phyloP scores from a whole-genome alignment of 2,797 vertebrate genomes.

The Coluber constrictor region DNA sequence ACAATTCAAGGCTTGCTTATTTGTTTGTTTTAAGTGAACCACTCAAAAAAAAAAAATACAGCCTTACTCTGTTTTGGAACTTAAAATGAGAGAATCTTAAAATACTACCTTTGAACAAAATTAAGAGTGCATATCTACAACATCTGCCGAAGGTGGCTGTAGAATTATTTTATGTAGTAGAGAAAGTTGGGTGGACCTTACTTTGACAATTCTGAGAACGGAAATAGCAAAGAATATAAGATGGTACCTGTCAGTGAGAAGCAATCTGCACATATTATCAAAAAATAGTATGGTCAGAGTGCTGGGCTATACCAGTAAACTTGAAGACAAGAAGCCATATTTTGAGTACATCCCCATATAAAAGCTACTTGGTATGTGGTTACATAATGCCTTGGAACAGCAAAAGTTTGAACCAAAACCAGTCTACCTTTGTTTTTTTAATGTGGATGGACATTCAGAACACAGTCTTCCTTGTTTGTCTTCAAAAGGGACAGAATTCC shows the following conservation, averaged over 20 bases:
- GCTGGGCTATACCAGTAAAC: neutral
- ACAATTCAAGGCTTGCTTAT: neutral
- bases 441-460: neutral
- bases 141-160: neutral
- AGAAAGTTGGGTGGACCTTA: neutral
- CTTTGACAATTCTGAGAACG: neutral
- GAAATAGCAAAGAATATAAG: neutral
- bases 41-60: neutral
- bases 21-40: neutral
- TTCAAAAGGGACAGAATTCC: neutral
- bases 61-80: neutral
- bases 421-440: neutral
- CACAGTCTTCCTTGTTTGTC: neutral
- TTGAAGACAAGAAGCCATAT: neutral
- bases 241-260: neutral
- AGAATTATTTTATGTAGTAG: neutral
- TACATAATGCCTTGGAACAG: neutral
- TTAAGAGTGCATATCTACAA: neutral
- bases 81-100: neutral
- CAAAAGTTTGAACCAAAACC: neutral
- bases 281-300: neutral
- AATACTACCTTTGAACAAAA: neutral
- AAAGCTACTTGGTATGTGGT: neutral
- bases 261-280: neutral
- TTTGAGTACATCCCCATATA: neutral